Evolutionary conservation across 1,140 invertebrate genomes (phyloP), one percentile per base, ranked within the genome.

Genomic region (Drosophila cardini): DNA sequence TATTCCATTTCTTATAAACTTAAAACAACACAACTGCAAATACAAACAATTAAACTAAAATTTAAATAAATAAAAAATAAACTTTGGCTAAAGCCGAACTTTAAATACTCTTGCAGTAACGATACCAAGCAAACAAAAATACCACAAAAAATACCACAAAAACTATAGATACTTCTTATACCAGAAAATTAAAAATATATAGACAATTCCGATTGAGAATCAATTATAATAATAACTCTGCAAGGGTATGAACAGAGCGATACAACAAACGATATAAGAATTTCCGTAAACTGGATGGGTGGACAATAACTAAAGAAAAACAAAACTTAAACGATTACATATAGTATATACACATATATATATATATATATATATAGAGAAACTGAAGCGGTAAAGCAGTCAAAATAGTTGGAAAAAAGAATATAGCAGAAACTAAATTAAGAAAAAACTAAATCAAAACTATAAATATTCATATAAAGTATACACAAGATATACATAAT

Each of bases 221-320:
- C 38, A 43, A n/a, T 34, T 30, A 30, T 0, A 2, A 53, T 0
- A 2, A 53, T 48, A 34, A 26, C 8, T 21, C 58, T 69, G 62
- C 62, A 73, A 70, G 45, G 53, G 43, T 58, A 43, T 68, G 9
- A 55, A 53, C 30, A 30, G 38, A 38, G 32, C 16, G 16, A 8
- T 16, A 55, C 32, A 21, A 36, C 32, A 80, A 85, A 72, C 69
- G 69, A 89, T 73, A 78, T 58, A 80, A 48, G 77, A 89, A 80
- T 87, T 87, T 89, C 80, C 80, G 72, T 79, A 91, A 91, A 91
- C 90, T 91, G 90, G 85, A 91, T 91, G 90, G 90, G 90, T 86
- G 90, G 90, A 91, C 90, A 91, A 91, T 91, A 91, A 91, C 77
- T 91, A 90, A 78, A 71, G 68, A 63, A 61, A 70, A 63, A 65